These are phyloP conservation scores for Plebejus anna DNA, from an alignment of 2,888 invertebrate species.

Conservation along the genomic window DNA sequence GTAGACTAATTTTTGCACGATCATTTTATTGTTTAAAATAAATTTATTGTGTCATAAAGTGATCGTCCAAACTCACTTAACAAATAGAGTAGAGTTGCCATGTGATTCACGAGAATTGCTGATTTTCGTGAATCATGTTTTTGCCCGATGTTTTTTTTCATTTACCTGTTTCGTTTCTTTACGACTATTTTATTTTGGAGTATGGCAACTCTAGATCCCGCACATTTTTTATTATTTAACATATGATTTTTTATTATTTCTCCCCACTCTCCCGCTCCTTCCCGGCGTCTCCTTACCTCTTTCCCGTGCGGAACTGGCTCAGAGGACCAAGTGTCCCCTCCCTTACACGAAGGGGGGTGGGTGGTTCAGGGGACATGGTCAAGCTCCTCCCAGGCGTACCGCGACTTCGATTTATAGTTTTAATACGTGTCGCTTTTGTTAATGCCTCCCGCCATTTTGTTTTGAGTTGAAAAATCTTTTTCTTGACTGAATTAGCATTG, in stretches of 20 bases:
- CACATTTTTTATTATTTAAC: slow-evolving; percentile 46
- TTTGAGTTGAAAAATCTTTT: slow-evolving; percentile 41
- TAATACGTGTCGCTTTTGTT: slow-evolving; percentile 52
- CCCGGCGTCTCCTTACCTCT: slow-evolving; percentile 44
- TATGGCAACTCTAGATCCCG: slow-evolving; percentile 41
- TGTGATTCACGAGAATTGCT: background rate
- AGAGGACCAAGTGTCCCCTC: slow-evolving; percentile 47
- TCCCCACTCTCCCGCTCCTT: slow-evolving; percentile 48
- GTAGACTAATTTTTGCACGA: slow-evolving; percentile 36
- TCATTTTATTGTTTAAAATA: slow-evolving; percentile 34
- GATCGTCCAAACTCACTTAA: slow-evolving; percentile 32
- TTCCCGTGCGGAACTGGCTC: slow-evolving; percentile 47
- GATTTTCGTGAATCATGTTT: background rate
- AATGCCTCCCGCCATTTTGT: slow-evolving; percentile 46
- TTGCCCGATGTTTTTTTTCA: background rate
- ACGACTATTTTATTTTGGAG: slow-evolving; percentile 25
- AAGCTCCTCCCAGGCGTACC: slow-evolving; percentile 50
- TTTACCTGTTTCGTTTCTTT: slow-evolving; percentile 22
- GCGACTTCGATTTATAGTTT: slow-evolving; percentile 57
- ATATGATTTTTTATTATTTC: slow-evolving; percentile 43
- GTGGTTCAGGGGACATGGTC: slow-evolving; percentile 54
- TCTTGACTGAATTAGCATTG: slow-evolving; percentile 22
- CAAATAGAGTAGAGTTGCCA: slow-evolving; percentile 31
- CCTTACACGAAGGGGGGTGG: slow-evolving; percentile 46
- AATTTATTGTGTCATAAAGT: slow-evolving; percentile 23